Conservation (phyloP, 2,797 vertebrate species). For the Phataginus tricuspis region DNA sequence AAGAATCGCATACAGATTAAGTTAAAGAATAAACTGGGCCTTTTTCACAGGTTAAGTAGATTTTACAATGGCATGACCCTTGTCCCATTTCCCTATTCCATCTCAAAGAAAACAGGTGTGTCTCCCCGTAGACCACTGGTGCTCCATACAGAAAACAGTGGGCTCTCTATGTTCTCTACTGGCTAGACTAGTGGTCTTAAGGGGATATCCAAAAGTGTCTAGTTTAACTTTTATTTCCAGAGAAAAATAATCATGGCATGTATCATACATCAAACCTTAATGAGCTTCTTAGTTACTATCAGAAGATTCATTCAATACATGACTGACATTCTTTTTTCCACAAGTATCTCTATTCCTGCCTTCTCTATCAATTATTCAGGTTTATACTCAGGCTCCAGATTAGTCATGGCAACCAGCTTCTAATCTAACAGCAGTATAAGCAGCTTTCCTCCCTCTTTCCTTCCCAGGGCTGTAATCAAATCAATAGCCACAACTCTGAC, state of each 20-base stretch:
- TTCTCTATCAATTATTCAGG: constrained; percentile 63
- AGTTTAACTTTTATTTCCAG: constrained; percentile 47
- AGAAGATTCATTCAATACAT: background rate
- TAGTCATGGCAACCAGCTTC: constrained; percentile 54
- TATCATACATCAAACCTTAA: constrained; percentile 21
- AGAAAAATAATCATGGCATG: background rate
- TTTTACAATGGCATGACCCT: too few relatives aligned
- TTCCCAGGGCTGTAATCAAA: constrained; percentile 71
- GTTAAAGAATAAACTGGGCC: too few relatives aligned
- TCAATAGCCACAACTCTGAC: constrained; percentile 72
- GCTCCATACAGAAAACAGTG: background rate
- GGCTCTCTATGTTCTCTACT: background rate
- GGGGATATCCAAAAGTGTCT: background rate
- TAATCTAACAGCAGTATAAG: constrained; percentile 59
- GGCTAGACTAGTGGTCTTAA: background rate
- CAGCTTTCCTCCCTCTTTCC: background rate
- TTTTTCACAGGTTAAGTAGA: too few relatives aligned
- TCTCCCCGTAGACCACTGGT: background rate
- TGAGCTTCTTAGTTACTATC: background rate
- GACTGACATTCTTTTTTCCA: background rate
- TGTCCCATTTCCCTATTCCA: too few relatives aligned
- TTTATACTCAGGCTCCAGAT: constrained; percentile 47
- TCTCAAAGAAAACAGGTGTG: background rate
- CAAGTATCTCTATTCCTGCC: constrained; percentile 43
- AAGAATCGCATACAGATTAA: too few relatives aligned